phyloP scores from a whole-genome alignment of 2,797 vertebrate genomes.

The Acanthiza pusilla region DNA sequence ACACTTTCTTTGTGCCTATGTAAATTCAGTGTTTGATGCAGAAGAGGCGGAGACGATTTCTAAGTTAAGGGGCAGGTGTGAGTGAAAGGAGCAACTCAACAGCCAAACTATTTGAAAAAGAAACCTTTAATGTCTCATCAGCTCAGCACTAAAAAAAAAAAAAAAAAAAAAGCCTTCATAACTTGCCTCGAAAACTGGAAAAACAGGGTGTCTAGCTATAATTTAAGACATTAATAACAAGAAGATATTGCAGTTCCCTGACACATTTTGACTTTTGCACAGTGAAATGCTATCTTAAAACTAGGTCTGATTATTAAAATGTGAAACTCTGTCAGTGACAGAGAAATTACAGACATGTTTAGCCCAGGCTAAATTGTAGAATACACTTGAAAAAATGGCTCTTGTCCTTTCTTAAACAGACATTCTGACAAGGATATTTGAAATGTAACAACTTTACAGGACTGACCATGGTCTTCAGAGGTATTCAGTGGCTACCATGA shows the following conservation, averaged over 20 bases:
- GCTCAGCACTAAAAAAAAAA: not conserved
- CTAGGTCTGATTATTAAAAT: not conserved
- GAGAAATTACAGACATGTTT: not conserved
- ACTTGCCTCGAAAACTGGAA: constrained; percentile 73
- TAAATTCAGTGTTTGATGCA: constrained; percentile 58
- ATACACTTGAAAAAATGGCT: not conserved
- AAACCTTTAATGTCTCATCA: constrained; percentile 69
- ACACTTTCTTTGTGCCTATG: constrained; percentile 24
- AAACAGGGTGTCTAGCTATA: constrained; percentile 71
- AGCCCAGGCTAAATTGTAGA: not conserved
- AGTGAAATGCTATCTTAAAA: not conserved
- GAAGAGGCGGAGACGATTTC: constrained; percentile 46
- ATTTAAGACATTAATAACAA: constrained; percentile 63
- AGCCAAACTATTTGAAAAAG: constrained; percentile 64
- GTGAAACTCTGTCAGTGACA: not conserved
- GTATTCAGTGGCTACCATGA: not conserved
- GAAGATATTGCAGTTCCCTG: constrained; percentile 51
- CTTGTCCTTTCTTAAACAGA: not conserved
- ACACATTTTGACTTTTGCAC: constrained; percentile 39
- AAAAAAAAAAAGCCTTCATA: not conserved
- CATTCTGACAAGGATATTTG: not conserved
- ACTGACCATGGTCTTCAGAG: not conserved
- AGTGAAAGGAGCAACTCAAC: constrained; percentile 54
- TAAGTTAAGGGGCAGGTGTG: constrained; percentile 59
- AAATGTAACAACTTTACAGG: not conserved